These are phyloP conservation scores for Malacoctenus gilli DNA, from an alignment of 2,797 vertebrate species.

Conservation along the genomic window DNA sequence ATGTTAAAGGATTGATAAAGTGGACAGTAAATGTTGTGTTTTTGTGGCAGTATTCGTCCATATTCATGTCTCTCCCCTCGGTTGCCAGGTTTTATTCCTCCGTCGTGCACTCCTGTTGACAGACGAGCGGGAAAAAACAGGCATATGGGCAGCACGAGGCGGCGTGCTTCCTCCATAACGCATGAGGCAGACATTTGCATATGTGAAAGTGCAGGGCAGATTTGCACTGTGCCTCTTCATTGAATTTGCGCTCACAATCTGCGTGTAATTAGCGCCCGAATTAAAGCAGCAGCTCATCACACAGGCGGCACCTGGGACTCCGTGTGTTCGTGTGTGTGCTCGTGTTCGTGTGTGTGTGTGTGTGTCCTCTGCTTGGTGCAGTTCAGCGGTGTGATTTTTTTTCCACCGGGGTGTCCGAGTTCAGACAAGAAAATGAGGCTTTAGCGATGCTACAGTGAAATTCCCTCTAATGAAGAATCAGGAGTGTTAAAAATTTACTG, in stretches of 20 bases:
- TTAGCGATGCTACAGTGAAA: constrained; percentile 12
- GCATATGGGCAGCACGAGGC: not conserved
- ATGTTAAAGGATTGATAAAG: constrained; percentile 27
- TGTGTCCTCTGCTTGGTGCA: constrained; percentile 7
- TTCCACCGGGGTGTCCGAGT: not conserved
- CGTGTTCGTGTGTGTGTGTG: too few species aligned
- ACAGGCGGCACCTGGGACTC: constrained; percentile 45
- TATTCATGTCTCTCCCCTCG: constrained; percentile 13
- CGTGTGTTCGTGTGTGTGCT: too few species aligned
- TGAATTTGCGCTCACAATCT: constrained; percentile 52
- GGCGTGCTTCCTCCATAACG: constrained; percentile 13
- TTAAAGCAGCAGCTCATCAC: constrained; percentile 43
- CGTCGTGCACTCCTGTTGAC: constrained; percentile 28
- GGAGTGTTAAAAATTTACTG: constrained; percentile 1
- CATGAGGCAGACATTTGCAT: constrained; percentile 41
- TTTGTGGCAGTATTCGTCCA: constrained; percentile 3
- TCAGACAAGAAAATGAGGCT: constrained; percentile 12
- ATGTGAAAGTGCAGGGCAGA: constrained; percentile 25
- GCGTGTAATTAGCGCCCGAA: constrained; percentile 52
- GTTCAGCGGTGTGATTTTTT: constrained; percentile 7
- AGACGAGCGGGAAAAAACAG: constrained; percentile 12
- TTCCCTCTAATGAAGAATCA: constrained; percentile 5
- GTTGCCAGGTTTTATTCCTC: constrained; percentile 14
- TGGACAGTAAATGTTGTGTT: constrained; percentile 20
- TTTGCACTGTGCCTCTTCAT: constrained; percentile 29